A percentile compares a stretch with the other conserved stretches of the same genome.
Evolutionary conservation across 2,113 vertebrate genomes (phyloP).

Genomic region (Gobio gobio): DNA sequence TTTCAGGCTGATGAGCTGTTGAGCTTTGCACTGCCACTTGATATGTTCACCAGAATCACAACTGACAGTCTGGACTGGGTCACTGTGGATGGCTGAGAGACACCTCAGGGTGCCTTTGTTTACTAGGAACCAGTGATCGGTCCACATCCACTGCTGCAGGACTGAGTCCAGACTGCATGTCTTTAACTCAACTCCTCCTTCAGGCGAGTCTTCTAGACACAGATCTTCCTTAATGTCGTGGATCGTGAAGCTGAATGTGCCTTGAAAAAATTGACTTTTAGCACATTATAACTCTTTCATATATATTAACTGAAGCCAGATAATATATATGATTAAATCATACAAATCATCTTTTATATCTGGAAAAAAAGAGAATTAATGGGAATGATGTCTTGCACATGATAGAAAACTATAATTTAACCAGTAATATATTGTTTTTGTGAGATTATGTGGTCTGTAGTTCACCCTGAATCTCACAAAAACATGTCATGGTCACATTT

Average conservation of each 20-base stretch:
- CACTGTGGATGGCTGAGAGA: slow-evolving; percentile 57
- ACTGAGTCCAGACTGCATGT: slow-evolving; percentile 66
- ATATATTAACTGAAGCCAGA: no score
- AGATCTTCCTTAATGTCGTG: slow-evolving; percentile 63
- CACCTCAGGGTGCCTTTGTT: slow-evolving; percentile 65
- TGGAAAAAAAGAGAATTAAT: background rate
- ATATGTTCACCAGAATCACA: slow-evolving; percentile 55
- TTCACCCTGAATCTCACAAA: background rate
- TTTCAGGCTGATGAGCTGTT: slow-evolving; percentile 65
- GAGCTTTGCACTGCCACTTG: slow-evolving; percentile 69
- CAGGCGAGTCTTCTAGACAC: slow-evolving; percentile 69
- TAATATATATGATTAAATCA: background rate
- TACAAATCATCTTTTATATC: background rate
- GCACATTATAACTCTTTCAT: no score
- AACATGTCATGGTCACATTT: background rate
- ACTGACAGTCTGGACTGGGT: slow-evolving; percentile 53
- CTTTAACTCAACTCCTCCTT: slow-evolving; percentile 60
- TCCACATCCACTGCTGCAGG: slow-evolving; percentile 76
- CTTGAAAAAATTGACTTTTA: slow-evolving; percentile 48
- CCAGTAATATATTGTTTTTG: background rate
- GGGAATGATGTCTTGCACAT: background rate
- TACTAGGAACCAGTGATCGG: slow-evolving; percentile 57
- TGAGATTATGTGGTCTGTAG: background rate
- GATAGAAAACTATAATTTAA: background rate
- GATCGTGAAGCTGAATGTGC: slow-evolving; percentile 67